These are phyloP conservation scores for Sinocyclocheilus rhinocerous DNA, from an alignment of 2,113 vertebrate species.

Conservation along the genomic window DNA sequence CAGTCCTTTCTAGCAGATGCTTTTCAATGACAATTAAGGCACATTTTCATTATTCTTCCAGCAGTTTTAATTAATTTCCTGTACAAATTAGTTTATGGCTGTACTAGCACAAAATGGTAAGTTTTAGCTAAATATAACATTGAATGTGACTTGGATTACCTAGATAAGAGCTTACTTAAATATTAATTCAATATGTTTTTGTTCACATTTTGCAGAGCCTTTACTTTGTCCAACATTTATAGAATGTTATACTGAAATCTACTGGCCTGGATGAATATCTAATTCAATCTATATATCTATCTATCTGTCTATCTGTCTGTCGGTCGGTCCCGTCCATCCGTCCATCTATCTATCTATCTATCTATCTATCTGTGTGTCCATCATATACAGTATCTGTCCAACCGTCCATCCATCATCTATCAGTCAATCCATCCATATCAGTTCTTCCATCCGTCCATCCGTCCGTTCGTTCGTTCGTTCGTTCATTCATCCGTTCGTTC, in stretches of 20 bases:
- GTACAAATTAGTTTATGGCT: not conserved
- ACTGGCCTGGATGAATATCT: not conserved
- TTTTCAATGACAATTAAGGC: conserved; percentile 18
- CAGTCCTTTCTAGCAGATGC: not conserved
- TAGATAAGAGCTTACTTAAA: not conserved
- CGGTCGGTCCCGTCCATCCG: too few relatives aligned
- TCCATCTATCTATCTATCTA: too few relatives aligned
- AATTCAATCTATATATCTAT: too few relatives aligned
- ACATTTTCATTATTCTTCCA: conserved; percentile 13
- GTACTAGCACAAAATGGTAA: not conserved
- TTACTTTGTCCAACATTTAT: not conserved
- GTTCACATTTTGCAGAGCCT: not conserved
- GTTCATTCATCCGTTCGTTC: too few relatives aligned
- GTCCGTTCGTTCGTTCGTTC: too few relatives aligned
- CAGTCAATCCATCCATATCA: too few relatives aligned
- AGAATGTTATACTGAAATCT: too few relatives aligned
- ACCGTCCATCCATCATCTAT: too few relatives aligned
- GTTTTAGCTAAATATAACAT: not conserved
- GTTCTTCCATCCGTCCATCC: too few relatives aligned
- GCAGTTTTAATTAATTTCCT: not conserved
- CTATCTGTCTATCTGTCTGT: too few relatives aligned
- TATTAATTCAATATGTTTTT: not conserved
- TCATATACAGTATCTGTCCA: too few relatives aligned
- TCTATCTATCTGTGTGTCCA: too few relatives aligned
- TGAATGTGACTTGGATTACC: not conserved